Percentiles rank a stretch among this genome's conserved stretches.
Evolutionary conservation across 2,888 invertebrate species (phyloP).

Genomic region (Asteroscopus sphinx): DNA sequence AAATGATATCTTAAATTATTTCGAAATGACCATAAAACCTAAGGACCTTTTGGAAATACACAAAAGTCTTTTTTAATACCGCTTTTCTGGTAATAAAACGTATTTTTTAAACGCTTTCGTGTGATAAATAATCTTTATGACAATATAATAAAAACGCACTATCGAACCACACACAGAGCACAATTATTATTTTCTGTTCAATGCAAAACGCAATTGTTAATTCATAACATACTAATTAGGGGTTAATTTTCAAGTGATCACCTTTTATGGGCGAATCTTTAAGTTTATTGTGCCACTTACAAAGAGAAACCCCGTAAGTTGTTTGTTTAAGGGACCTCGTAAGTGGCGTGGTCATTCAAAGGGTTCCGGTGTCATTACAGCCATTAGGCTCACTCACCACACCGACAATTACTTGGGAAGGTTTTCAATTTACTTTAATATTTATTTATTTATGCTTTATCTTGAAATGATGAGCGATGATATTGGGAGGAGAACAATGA

Average conservation of each 20-base stretch:
- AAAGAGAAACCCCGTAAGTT: slow-evolving; percentile 50
- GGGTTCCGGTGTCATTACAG: slow-evolving; percentile 84
- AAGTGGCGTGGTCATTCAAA: slow-evolving; percentile 75
- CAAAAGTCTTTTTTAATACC: slow-evolving; percentile 29
- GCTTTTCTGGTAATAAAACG: slow-evolving; percentile 33
- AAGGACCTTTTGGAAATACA: slow-evolving; percentile 6
- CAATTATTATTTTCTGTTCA: slow-evolving; percentile 6
- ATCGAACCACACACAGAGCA: slow-evolving; percentile 43
- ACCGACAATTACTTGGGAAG: slow-evolving; percentile 75
- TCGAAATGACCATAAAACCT: slow-evolving; percentile 6
- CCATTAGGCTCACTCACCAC: slow-evolving; percentile 71
- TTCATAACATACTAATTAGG: slow-evolving; percentile 34
- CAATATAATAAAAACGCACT: slow-evolving; percentile 39
- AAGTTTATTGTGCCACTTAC: slow-evolving; percentile 57
- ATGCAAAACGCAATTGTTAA: slow-evolving; percentile 29
- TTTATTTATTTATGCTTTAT: slow-evolving; percentile 89
- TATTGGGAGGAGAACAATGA: slow-evolving; percentile 60
- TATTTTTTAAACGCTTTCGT: slow-evolving; percentile 28
- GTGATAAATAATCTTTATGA: slow-evolving; percentile 39
- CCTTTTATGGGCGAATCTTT: slow-evolving; percentile 47
- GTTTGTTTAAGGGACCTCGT: slow-evolving; percentile 68
- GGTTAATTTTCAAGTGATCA: slow-evolving; percentile 37
- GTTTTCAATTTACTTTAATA: slow-evolving; percentile 89
- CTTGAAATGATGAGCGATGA: slow-evolving; percentile 81
- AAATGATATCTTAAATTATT: slow-evolving; percentile 15